Evolutionary conservation across 2,797 vertebrate genomes (phyloP), one percentile per base, ranked within the genome.

Genomic region (Avahi laniger): DNA sequence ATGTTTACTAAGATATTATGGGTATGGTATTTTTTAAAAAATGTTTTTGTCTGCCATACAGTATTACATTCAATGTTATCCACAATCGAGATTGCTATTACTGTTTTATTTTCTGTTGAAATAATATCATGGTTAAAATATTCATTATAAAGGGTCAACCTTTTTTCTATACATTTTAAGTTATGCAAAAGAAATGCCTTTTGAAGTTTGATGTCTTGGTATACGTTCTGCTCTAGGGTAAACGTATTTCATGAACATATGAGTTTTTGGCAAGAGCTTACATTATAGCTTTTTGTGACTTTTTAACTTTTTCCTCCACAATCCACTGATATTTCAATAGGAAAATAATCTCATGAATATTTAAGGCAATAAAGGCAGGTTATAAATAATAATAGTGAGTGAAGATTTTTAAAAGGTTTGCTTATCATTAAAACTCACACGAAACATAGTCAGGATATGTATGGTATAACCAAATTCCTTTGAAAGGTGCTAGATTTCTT

Each of bases 121-220:
- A 91, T 92, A 76, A 91, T 61, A 50, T 33, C 89, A 33, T 4
- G 82, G 43, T 79, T 18, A 11, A 92, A 38, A 38, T 95, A 14
- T 79, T 85, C 18, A 33, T 93, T n/a, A 22, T 35, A 89, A 59
- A 22, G 15, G 38, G 85, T 80, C 48, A 52, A 0, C 35, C 88
- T 52, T 87, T 89, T 89, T 92, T 93, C 96, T 97, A 5, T 46
- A 48, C 26, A 20, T 63, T 83, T 94, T 91, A 80, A 97, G 90
- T 92, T 67, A 20, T 79, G 17, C 12, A 88, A 94, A 95, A 84
- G 57, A 46, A 61, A 0, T 80, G 33, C 75, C 57, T 83, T 57
- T 88, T 94, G 93, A 80, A 82, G 52, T 87, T 75, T 83, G 96
- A 89, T 82, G 15, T 50, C 28, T 86, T 30, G 28, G 4, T 73